Base-by-base conservation (phyloP, 2,113 vertebrate genomes). In the Seriola rivoliana region DNA sequence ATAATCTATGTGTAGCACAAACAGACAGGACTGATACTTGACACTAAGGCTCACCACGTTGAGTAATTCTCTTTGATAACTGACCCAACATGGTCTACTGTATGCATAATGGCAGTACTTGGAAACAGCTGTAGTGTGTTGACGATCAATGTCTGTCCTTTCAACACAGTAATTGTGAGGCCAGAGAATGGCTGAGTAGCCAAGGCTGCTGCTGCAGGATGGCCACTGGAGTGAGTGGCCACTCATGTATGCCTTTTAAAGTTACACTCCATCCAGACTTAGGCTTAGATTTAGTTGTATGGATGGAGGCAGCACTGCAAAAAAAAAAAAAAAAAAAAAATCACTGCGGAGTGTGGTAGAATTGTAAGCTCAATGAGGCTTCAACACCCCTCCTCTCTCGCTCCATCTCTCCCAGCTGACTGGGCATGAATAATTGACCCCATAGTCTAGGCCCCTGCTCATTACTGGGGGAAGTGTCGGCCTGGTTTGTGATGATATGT, bases 351-450 rank as follows among this genome's bases (percentile, higher is more conserved):
- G 44, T 75, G 78, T 32, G 82, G 82, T 80, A 68, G 88, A 85
- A 80, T 73, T 85, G 85, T 80, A 72, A 68, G 79, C 89, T 88
- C 75, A 19, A 89, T 75, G 78, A 86, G 68, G 88, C 76, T 92
- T 91, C 87, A 85, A 86, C 80, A 87, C 62, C 70, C 77, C 84
- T 77, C 80, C 80, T 82, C 86, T 81, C 88, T 55, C 16, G 14
- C 88, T 89, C 78, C 70, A 75, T 82, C 86, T 84, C 88, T 94
- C 94, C 92, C 92, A 89, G 90, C 89, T 91, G 93, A 94, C 93
- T 93, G 68, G 57, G 54, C 88, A 95, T 95, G 92, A 96, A 95
- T 96, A 95, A 96, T 95, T 96, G 94, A 96, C 93, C 93, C 85
- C 55, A 84, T 89, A 91, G 94, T 93, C 94, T 80, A 84, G 89